A percentile compares a stretch with the other conserved stretches of the same genome.
Evolutionary conservation across 2,888 invertebrate species (phyloP).

Genomic region (Cancer borealis): DNA sequence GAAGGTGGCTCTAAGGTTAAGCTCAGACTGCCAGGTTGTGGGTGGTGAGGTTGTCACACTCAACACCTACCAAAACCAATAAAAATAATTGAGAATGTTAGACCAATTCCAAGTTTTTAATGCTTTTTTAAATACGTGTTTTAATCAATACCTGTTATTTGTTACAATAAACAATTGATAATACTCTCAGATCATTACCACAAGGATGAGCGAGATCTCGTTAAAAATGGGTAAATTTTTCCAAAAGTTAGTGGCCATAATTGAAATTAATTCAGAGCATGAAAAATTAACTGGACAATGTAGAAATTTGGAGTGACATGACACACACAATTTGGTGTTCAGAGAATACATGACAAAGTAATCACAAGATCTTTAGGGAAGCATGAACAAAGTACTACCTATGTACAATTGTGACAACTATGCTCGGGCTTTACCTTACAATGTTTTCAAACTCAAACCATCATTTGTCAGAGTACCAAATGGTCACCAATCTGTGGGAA

Average conservation of each 20-base stretch:
- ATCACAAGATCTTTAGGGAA: not conserved
- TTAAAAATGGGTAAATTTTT: not conserved
- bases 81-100: not conserved
- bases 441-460: not conserved
- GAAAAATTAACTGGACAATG: not conserved
- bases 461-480: not conserved
- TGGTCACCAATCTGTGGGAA: not conserved
- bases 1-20: not conserved
- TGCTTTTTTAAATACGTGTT: not conserved
- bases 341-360: not conserved
- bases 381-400: not conserved
- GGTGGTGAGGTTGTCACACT: not conserved
- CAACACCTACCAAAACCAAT: not conserved
- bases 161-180: not conserved
- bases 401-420: not conserved
- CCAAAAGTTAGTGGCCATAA: not conserved
- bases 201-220: not conserved
- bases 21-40: not conserved
- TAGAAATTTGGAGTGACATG: not conserved
- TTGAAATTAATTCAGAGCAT: not conserved
- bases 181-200: not conserved
- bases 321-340: not conserved
- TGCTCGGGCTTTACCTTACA: not conserved
- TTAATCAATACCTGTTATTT: not conserved
- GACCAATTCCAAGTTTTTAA: not conserved